Evolutionary conservation across 2,797 vertebrate genomes (phyloP).

Genomic region (Anas bernieri): DNA sequence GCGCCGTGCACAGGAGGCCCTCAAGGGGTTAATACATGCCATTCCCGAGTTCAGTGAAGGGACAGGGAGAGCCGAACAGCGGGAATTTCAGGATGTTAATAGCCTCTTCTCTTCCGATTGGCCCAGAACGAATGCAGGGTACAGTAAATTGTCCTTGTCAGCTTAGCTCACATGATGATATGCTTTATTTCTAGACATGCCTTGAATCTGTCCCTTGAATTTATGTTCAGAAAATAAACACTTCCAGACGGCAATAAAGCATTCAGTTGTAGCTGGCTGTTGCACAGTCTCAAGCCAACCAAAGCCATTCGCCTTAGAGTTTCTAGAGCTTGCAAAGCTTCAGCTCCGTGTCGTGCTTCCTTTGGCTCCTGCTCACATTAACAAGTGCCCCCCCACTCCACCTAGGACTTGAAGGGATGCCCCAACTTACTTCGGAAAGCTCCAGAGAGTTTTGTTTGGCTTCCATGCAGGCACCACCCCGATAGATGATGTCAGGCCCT

Average conservation of each 20-base stretch:
- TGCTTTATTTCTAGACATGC: conserved; percentile 87
- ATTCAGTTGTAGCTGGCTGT: conserved; percentile 78
- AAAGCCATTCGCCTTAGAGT: conserved; percentile 59
- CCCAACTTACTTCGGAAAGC: background rate
- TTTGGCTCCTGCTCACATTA: background rate
- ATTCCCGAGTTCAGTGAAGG: conserved; percentile 82
- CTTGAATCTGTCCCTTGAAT: conserved; percentile 86
- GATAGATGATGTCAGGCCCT: background rate
- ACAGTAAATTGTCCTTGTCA: conserved; percentile 87
- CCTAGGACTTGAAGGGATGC: background rate
- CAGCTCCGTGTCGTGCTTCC: background rate
- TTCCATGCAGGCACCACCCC: background rate
- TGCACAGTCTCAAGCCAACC: conserved; percentile 69
- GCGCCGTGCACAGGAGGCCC: conserved; percentile 27
- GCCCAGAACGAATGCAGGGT: conserved; percentile 82
- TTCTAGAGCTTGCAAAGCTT: conserved; percentile 50
- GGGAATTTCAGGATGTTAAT: conserved; percentile 84
- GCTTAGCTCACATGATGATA: conserved; percentile 86
- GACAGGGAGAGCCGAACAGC: conserved; percentile 79
- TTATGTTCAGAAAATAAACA: conserved; percentile 88
- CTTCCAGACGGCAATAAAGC: conserved; percentile 86
- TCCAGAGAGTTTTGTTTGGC: background rate
- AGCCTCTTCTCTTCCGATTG: conserved; percentile 78
- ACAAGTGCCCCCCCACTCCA: background rate
- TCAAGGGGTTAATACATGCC: conserved; percentile 80